These are phyloP conservation scores for Chymomyza caudatula DNA, from an alignment of 2,888 invertebrate genomes.

Conservation along the genomic window DNA sequence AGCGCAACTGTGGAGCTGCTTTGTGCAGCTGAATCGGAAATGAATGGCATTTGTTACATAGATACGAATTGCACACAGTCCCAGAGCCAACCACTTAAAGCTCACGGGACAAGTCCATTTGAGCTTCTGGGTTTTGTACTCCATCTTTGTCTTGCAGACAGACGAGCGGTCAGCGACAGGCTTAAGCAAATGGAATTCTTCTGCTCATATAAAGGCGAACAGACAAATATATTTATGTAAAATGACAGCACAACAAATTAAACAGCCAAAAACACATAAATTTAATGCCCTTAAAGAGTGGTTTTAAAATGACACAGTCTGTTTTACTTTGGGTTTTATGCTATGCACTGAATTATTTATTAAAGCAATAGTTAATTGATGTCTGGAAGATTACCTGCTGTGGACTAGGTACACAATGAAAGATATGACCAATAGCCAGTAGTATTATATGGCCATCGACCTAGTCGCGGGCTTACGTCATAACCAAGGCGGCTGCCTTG, in stretches of 20 bases:
- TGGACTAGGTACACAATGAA: no score
- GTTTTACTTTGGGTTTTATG: no score
- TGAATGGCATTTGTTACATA: conserved; percentile 66
- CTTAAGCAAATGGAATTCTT: background rate
- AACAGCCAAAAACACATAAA: no score
- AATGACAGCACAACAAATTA: background rate
- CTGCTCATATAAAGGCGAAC: background rate
- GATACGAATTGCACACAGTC: conserved; percentile 32
- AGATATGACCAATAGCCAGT: no score
- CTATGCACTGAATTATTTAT: no score
- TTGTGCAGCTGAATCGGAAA: conserved; percentile 60
- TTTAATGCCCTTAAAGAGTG: background rate
- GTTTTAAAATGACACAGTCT: background rate
- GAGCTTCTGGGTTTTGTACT: background rate
- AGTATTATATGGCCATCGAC: no score
- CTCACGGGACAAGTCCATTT: background rate
- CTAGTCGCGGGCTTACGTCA: no score
- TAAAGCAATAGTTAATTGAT: no score
- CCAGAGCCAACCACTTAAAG: conserved; percentile 5
- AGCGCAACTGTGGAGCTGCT: conserved; percentile 36
- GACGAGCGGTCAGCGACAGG: background rate
- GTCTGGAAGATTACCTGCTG: no score
- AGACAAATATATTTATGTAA: background rate
- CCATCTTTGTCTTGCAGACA: background rate
- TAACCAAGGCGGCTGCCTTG: no score